phyloP scores from a whole-genome alignment of 2,797 vertebrate species.

The Columba guinea region DNA sequence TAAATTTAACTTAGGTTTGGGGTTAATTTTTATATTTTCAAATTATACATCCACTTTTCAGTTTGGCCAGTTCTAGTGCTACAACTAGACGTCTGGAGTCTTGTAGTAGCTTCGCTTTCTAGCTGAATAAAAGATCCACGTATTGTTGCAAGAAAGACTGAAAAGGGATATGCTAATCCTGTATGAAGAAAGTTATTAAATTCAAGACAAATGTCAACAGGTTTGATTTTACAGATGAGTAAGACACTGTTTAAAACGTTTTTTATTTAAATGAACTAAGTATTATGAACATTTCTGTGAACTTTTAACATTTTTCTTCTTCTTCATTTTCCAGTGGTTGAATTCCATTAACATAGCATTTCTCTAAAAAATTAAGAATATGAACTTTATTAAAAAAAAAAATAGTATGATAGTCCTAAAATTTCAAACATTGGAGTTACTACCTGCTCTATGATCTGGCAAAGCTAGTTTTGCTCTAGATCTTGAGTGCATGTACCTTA shows the following conservation, averaged over 20 bases:
- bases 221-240: neutral
- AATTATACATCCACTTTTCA: neutral
- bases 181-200: neutral
- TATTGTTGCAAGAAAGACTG: neutral
- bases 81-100: neutral
- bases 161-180: neutral
- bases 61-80: neutral
- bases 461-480: neutral
- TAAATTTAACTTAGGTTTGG: neutral
- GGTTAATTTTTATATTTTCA: neutral
- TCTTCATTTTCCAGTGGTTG: neutral
- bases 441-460: neutral
- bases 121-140: neutral
- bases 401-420: neutral
- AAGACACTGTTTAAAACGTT: neutral
- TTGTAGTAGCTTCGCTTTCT: neutral
- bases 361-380: neutral
- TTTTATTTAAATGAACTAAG: neutral
- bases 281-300: neutral
- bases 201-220: neutral
- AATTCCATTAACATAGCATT: neutral
- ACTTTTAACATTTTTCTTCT: neutral
- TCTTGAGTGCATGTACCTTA: neutral
- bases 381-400: neutral
- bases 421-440: neutral